Evolutionary conservation across 2,888 invertebrate genomes (phyloP), one percentile per base, ranked within the genome.

Genomic region (Latrodectus elegans): DNA sequence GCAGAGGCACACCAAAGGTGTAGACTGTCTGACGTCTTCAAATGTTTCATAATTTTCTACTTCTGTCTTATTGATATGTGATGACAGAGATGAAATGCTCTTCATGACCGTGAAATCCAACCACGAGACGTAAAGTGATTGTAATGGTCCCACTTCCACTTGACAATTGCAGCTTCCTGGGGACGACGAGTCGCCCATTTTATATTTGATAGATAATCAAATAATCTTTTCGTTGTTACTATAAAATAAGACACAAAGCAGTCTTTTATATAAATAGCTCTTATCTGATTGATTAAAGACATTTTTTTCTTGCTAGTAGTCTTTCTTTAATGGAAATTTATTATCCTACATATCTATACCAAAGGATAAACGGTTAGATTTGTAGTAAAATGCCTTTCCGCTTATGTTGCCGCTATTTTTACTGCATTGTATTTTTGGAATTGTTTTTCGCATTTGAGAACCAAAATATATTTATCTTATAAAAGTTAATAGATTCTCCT

Each of bases 51-150:
- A 78, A 78, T 70, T n/a, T 78, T 22, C 70, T 52, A 55, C 52
- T 68, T 78, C 53, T 26, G 78, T 38, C 78, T 68, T 78, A 78
- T 78, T 78, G 78, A 78, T 78, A 52, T 78, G 78, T 38, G 78
- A 70, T 70, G 78, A 68, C 78, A 53, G 70, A 55, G 26, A 17
- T 68, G n/a, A 70, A 70, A 78, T 70, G 49, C 38, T 70, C 38
- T 70, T n/a, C 10, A 78, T 38, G 26, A 70, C 68, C 78, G 68
- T 68, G 78, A 70, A 78, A 78, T 78, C 38, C 52, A 22, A 68
- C 17, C 38, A 77, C 52, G 70, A 78, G 53, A 55, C 78, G 22
- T 78, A 51, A 55, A 70, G 68, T 70, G 55, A 70, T 68, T 55
- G 68, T 73, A 78, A 68, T 52, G 15, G 70, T 26, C 52, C 49